A percentile compares a stretch with the other conserved stretches of the same genome.
These are phyloP conservation scores for Hypercompe scribonia DNA, from an alignment of 2,888 invertebrate genomes.

Conservation along the genomic window DNA sequence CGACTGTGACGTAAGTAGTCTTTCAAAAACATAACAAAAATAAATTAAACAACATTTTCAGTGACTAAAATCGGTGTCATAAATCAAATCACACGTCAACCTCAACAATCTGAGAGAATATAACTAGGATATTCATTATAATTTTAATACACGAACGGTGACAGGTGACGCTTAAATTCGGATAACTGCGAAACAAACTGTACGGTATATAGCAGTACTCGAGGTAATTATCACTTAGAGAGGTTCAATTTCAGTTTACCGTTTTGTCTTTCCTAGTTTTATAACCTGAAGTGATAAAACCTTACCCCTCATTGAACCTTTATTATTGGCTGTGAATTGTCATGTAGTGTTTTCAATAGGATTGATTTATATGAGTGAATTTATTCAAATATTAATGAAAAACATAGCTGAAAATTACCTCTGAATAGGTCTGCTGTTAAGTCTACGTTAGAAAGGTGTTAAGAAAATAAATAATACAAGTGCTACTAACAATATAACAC, in stretches of 20 bases:
- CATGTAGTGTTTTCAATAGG: neutral
- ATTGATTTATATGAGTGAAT: too few species aligned
- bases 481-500: too few species aligned
- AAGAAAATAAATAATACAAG: too few species aligned
- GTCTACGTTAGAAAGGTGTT: too few species aligned
- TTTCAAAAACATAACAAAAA: too few species aligned
- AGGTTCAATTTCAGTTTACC: neutral
- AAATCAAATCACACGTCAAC: too few species aligned
- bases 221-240: neutral
- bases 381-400: too few species aligned
- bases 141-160: neutral
- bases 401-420: too few species aligned
- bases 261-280: slow-evolving; percentile 1
- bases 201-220: neutral
- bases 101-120: neutral
- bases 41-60: too few species aligned
- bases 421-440: too few species aligned
- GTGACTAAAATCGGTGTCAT: too few species aligned
- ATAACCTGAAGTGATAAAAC: neutral
- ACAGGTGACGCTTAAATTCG: neutral
- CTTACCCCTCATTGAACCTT: neutral
- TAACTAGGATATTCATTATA: neutral
- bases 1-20: too few species aligned
- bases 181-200: slow-evolving; percentile 1
- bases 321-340: neutral